Percentiles rank a stretch among this genome's conserved stretches.
phyloP scores from a whole-genome alignment of 2,797 vertebrate species.

The Poeciliopsis infans region DNA sequence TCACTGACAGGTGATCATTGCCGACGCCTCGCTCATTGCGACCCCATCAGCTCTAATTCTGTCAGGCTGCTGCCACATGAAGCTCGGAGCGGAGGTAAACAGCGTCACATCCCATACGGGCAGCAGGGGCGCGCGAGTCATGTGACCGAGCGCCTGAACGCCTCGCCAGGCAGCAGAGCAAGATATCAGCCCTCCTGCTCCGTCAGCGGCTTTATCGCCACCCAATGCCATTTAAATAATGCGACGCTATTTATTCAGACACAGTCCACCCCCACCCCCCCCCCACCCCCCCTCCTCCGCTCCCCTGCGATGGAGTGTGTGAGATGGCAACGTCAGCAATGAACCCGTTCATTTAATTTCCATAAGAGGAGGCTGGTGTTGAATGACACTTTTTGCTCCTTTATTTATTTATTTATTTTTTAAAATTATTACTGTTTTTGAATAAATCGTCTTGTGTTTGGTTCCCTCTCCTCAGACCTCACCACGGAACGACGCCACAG shows the following conservation, averaged over 20 bases:
- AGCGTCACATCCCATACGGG: slow-evolving; percentile 63
- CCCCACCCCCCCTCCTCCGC: too few species aligned
- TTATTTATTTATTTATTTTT: too few species aligned
- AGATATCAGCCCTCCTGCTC: slow-evolving; percentile 27
- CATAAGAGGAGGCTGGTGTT: background rate
- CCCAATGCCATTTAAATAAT: slow-evolving; percentile 76
- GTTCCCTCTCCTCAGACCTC: slow-evolving; percentile 69
- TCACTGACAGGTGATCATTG: slow-evolving; percentile 91
- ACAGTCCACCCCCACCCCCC: background rate
- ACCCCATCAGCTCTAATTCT: slow-evolving; percentile 40
- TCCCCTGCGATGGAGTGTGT: slow-evolving; percentile 55
- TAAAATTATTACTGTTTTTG: background rate
- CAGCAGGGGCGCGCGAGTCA: slow-evolving; percentile 71
- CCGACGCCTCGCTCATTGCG: slow-evolving; percentile 30
- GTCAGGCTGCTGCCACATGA: slow-evolving; percentile 53
- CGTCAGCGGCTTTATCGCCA: slow-evolving; percentile 53
- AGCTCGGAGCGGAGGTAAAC: slow-evolving; percentile 63
- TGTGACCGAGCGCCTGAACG: slow-evolving; percentile 75
- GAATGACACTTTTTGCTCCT: background rate
- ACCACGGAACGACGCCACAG: slow-evolving; percentile 78
- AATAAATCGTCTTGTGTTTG: background rate
- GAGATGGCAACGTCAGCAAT: slow-evolving; percentile 61
- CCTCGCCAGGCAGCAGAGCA: slow-evolving; percentile 65
- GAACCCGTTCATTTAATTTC: slow-evolving; percentile 45
- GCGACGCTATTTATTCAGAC: slow-evolving; percentile 67